Evolutionary conservation across 37 sponge, comb jelly and placozoan species (phyloP).

Genomic region (Crambe crambe): DNA sequence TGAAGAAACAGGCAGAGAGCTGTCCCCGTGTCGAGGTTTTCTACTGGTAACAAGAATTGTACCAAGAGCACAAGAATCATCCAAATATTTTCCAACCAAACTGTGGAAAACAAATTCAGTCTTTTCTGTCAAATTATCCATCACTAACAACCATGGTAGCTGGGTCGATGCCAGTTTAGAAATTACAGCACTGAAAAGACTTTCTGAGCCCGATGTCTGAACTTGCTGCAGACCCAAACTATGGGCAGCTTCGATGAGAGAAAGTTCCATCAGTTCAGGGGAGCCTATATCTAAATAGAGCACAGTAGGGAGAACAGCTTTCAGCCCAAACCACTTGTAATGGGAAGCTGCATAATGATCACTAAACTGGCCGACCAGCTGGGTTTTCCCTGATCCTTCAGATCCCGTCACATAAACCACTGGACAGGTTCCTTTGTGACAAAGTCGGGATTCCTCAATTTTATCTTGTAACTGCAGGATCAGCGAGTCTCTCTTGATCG

Average conservation of each 20-base stretch:
- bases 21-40: neutral
- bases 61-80: neutral
- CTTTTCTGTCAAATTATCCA: conserved; percentile 36
- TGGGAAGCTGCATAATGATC: conserved; percentile 6
- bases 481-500: neutral
- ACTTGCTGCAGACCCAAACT: conserved; percentile 17
- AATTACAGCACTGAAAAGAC: neutral
- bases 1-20: neutral
- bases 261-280: neutral
- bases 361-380: conserved; percentile 52
- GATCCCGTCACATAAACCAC: conserved; percentile 38
- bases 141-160: conserved; percentile 58
- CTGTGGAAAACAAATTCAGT: neutral
- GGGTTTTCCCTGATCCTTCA: conserved; percentile 74
- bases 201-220: neutral
- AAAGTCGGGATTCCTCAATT: neutral
- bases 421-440: neutral
- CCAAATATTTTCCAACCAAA: neutral
- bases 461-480: neutral
- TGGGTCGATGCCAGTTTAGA: conserved; percentile 19
- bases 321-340: conserved; percentile 9
- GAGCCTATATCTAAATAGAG: conserved; percentile 34
- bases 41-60: neutral
- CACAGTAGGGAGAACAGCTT: conserved; percentile 30
- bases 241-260: conserved; percentile 32